Evolutionary conservation across 1,140 invertebrate species (phyloP).

Genomic region (Cherax destructor): DNA sequence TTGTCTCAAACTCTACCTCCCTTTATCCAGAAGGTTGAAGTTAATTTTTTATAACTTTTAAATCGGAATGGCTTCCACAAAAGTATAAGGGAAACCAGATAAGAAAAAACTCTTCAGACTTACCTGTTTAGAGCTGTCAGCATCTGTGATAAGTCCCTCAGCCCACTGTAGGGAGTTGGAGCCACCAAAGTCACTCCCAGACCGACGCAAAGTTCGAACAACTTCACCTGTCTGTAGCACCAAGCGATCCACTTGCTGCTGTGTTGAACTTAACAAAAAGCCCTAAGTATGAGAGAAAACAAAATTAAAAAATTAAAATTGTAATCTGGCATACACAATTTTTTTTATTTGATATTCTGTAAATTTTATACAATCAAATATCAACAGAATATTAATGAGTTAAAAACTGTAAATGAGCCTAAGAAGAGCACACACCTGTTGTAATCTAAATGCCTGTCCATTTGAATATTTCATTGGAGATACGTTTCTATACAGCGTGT

Average conservation of each 20-base stretch:
- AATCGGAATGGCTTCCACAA: not conserved
- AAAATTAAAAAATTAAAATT: not conserved
- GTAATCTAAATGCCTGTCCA: constrained; percentile 85
- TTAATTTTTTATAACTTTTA: too few relatives aligned
- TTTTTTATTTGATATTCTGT: too few relatives aligned
- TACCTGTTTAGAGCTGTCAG: constrained; percentile 89
- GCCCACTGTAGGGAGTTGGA: constrained; percentile 74
- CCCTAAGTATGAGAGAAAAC: constrained; percentile 78
- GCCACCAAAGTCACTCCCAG: constrained; percentile 35
- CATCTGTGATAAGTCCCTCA: constrained; percentile 85
- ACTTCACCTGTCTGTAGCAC: constrained; percentile 89
- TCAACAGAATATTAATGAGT: not conserved
- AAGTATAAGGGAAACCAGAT: not conserved
- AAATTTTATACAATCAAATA: not conserved
- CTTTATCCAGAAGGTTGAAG: too few relatives aligned
- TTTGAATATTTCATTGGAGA: constrained; percentile 84
- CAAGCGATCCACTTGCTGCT: constrained; percentile 87
- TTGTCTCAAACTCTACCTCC: too few relatives aligned
- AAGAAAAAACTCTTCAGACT: constrained; percentile 26
- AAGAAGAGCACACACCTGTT: constrained; percentile 78
- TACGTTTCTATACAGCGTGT: constrained; percentile 85
- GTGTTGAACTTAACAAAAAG: constrained; percentile 87
- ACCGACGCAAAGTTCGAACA: constrained; percentile 81
- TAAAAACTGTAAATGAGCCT: not conserved
- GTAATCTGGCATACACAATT: too few relatives aligned